These are phyloP conservation scores for Diaprepes abbreviatus DNA, from an alignment of 2,888 invertebrate genomes.

Conservation along the genomic window DNA sequence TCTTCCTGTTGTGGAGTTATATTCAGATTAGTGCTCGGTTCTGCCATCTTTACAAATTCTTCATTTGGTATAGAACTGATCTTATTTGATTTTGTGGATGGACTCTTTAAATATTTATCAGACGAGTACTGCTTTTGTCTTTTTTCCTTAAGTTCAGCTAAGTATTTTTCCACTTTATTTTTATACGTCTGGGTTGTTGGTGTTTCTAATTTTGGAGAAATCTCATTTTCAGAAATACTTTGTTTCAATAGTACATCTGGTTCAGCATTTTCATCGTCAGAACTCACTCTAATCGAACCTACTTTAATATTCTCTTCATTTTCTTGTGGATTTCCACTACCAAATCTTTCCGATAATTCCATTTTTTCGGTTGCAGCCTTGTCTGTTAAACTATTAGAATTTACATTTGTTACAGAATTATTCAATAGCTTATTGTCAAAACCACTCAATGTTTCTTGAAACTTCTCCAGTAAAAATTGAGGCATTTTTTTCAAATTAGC, in stretches of 20 bases:
- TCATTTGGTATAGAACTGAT: background rate
- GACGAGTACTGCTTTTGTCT: slow-evolving; percentile 36
- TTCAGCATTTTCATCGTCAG: background rate
- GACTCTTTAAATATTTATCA: slow-evolving; percentile 19
- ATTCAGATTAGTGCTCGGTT: background rate
- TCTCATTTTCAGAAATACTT: background rate
- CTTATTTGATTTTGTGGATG: background rate
- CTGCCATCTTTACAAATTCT: background rate
- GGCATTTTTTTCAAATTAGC: slow-evolving; percentile 42
- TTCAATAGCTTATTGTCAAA: slow-evolving; percentile 1
- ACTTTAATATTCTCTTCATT: background rate
- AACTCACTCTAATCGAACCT: too few species aligned
- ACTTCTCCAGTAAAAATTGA: slow-evolving; percentile 25
- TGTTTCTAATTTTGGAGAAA: background rate
- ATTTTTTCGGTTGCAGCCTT: background rate
- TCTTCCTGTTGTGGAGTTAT: background rate
- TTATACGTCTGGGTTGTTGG: slow-evolving; percentile 22
- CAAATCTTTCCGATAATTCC: slow-evolving; percentile 20
- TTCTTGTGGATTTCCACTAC: background rate
- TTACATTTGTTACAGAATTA: background rate
- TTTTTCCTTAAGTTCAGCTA: slow-evolving; percentile 35
- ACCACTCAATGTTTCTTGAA: slow-evolving; percentile 30
- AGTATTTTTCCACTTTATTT: slow-evolving; percentile 39
- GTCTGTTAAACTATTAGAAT: background rate
- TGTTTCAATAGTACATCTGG: background rate